Conservation (phyloP, 2,113 vertebrate species). For the Synchiropus splendidus region DNA sequence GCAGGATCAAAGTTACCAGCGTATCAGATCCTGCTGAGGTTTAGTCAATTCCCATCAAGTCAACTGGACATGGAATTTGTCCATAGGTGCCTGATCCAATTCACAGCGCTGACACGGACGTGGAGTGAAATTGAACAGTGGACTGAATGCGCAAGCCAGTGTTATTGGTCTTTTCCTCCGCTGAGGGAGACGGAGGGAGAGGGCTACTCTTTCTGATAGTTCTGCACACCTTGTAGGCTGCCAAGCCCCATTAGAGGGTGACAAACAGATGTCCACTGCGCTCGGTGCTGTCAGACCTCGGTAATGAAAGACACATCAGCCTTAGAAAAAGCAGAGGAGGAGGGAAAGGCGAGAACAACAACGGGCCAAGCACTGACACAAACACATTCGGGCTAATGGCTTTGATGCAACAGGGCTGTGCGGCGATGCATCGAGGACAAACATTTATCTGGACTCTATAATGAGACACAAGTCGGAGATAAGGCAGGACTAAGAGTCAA, state of each 20-base stretch:
- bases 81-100: constrained; percentile 59
- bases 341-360: constrained; percentile 27
- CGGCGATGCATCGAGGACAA: constrained; percentile 9
- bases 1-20: constrained; percentile 31
- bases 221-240: constrained; percentile 55
- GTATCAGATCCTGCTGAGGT: constrained; percentile 32
- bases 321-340: constrained; percentile 32
- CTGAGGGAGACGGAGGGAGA: constrained; percentile 36
- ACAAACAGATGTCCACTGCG: constrained; percentile 53
- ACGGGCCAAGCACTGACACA: constrained; percentile 26
- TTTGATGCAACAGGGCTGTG: constrained; percentile 31
- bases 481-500: constrained; percentile 14
- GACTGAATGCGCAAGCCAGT: constrained; percentile 23
- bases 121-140: constrained; percentile 54
- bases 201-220: constrained; percentile 46
- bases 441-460: constrained; percentile 10
- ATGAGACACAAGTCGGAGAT: constrained; percentile 13
- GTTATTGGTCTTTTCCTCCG: constrained; percentile 58
- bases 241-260: constrained; percentile 59
- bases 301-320: constrained; percentile 64
- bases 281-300: constrained; percentile 50
- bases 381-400: constrained; percentile 48
- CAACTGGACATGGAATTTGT: constrained; percentile 53
- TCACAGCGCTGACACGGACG: constrained; percentile 33
- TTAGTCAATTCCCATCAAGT: constrained; percentile 60